Conservation (phyloP, 1,140 invertebrate species). For the Cotesia chilonis region DNA sequence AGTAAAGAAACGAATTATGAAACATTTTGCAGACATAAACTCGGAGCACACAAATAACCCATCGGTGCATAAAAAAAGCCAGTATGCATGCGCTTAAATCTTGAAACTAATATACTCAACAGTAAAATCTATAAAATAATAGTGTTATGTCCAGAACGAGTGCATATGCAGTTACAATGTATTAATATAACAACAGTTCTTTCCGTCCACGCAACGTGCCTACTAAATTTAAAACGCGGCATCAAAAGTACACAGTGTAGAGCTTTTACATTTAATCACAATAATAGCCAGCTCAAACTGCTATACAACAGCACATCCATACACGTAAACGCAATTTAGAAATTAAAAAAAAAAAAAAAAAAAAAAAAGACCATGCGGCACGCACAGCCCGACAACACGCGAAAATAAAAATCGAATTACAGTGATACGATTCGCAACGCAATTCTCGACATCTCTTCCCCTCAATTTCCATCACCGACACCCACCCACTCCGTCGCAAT, state of each 20-base stretch:
- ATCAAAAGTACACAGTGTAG: neutral
- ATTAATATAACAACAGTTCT: slow-evolving; percentile 11
- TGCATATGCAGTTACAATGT: neutral
- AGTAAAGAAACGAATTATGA: slow-evolving; percentile 36
- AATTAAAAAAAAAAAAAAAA: too few species aligned
- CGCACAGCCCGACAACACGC: slow-evolving; percentile 25
- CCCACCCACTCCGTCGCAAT: too few species aligned
- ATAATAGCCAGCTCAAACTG: too few species aligned
- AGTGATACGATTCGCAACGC: slow-evolving; percentile 4
- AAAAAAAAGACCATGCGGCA: slow-evolving; percentile 32
- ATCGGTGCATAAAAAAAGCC: neutral
- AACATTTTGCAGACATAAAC: slow-evolving; percentile 17
- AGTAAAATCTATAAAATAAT: neutral
- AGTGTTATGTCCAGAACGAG: neutral
- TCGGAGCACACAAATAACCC: neutral
- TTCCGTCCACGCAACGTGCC: slow-evolving; percentile 25
- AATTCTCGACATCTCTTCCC: neutral
- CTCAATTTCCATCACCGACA: neutral
- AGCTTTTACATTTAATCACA: slow-evolving; percentile 41
- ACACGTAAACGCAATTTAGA: slow-evolving; percentile 43
- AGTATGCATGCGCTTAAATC: neutral
- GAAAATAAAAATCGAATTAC: slow-evolving; percentile 29
- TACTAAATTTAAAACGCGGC: slow-evolving; percentile 10
- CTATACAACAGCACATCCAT: too few species aligned
- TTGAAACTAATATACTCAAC: too few species aligned